Conservation (phyloP, 1,140 invertebrate genomes). For the Heterodera carotae region DNA sequence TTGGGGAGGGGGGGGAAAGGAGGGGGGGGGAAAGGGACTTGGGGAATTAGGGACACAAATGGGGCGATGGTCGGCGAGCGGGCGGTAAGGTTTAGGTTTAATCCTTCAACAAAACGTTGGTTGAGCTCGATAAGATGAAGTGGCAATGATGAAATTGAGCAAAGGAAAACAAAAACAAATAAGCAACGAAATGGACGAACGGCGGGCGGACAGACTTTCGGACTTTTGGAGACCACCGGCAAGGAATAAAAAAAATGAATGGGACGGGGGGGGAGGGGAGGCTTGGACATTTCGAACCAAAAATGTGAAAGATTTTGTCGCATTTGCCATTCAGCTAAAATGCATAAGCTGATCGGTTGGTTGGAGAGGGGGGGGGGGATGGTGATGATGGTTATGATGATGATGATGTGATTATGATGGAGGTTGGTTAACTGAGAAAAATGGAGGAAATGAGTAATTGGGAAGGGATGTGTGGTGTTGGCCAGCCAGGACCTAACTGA, state of each 20-base stretch:
- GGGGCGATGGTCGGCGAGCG: too few relatives aligned
- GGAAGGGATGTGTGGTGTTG: not conserved
- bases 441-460: not conserved
- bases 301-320: too few relatives aligned
- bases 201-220: too few relatives aligned
- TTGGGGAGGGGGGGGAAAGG: not conserved
- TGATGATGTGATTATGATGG: too few relatives aligned
- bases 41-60: not conserved
- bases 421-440: not conserved
- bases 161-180: not conserved
- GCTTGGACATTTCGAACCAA: too few relatives aligned
- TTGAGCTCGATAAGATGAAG: not conserved
- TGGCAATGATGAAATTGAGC: not conserved
- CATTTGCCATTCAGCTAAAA: too few relatives aligned
- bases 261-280: too few relatives aligned
- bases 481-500: not conserved
- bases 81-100: not conserved
- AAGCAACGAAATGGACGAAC: not conserved
- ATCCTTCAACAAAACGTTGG: not conserved
- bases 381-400: not conserved
- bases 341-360: not conserved
- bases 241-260: not conserved
- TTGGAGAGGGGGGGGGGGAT: too few relatives aligned
- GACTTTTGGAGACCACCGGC: too few relatives aligned
- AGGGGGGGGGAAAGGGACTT: not conserved